Evolutionary conservation across 2,113 vertebrate species (phyloP).

Genomic region (Plecturocebus donacophilus): DNA sequence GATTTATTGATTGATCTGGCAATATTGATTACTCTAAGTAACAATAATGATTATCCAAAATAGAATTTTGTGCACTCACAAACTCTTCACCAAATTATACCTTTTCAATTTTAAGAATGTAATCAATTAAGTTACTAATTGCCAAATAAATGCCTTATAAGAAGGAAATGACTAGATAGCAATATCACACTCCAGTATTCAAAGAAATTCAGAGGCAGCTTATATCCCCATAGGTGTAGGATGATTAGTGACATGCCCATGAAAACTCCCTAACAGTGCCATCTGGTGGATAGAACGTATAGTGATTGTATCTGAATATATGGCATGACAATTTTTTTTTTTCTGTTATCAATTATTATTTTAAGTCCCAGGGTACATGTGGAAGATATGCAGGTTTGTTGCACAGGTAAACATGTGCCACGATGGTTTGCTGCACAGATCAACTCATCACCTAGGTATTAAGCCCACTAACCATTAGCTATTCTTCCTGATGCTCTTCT

Average conservation of each 20-base stretch:
- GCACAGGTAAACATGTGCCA: no score
- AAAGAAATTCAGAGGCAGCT: neutral
- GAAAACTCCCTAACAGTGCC: neutral
- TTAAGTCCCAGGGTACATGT: no score
- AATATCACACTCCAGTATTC: neutral
- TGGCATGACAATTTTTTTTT: neutral
- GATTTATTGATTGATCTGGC: neutral
- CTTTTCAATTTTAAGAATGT: neutral
- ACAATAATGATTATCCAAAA: neutral
- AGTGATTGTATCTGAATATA: neutral
- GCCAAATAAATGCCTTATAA: neutral
- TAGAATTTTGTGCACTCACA: neutral
- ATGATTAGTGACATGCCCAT: no score
- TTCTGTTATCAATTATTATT: no score
- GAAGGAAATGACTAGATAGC: neutral
- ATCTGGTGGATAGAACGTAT: conserved; percentile 39
- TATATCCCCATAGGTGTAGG: neutral
- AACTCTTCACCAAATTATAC: neutral
- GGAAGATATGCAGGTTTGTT: no score
- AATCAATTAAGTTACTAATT: neutral
- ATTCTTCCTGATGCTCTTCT: no score
- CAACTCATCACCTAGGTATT: no score
- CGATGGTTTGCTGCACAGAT: no score
- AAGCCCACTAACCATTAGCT: no score
- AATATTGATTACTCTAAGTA: neutral